Evolutionary conservation across 2,797 vertebrate genomes (phyloP).

Genomic region (Halcyon badia): DNA sequence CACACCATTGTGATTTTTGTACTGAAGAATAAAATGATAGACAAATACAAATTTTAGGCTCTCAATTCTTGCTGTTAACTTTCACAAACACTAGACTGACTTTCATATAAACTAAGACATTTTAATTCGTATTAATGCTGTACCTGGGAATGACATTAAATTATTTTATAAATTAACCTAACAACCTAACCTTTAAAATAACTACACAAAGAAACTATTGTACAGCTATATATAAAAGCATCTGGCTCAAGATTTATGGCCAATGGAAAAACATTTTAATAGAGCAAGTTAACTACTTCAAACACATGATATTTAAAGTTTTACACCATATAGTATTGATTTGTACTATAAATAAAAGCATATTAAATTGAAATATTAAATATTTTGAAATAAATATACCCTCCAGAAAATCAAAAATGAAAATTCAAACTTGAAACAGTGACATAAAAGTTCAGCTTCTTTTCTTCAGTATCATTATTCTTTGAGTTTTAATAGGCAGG

Average conservation of each 20-base stretch:
- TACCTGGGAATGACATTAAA: neutral
- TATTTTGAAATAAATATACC: neutral
- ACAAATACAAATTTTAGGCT: neutral
- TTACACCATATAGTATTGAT: neutral
- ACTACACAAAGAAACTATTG: neutral
- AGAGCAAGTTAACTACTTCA: neutral
- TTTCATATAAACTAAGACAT: neutral
- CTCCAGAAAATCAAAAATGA: too few relatives aligned
- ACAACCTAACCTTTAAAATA: neutral
- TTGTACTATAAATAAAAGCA: neutral
- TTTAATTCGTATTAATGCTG: neutral
- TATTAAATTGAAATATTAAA: neutral
- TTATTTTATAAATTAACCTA: neutral
- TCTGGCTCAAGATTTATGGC: neutral
- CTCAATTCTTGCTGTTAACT: neutral
- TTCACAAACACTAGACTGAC: neutral
- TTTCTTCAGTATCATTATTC: neutral
- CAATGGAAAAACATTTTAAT: neutral
- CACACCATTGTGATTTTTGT: neutral
- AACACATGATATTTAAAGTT: neutral
- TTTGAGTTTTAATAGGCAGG: neutral
- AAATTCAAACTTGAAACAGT: neutral
- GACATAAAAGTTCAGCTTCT: neutral
- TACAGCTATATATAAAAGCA: neutral
- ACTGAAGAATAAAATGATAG: neutral